A percentile compares a stretch with the other conserved stretches of the same genome.
These are phyloP conservation scores for Okamejei kenojei DNA, from an alignment of 2,797 vertebrate species.

Conservation along the genomic window DNA sequence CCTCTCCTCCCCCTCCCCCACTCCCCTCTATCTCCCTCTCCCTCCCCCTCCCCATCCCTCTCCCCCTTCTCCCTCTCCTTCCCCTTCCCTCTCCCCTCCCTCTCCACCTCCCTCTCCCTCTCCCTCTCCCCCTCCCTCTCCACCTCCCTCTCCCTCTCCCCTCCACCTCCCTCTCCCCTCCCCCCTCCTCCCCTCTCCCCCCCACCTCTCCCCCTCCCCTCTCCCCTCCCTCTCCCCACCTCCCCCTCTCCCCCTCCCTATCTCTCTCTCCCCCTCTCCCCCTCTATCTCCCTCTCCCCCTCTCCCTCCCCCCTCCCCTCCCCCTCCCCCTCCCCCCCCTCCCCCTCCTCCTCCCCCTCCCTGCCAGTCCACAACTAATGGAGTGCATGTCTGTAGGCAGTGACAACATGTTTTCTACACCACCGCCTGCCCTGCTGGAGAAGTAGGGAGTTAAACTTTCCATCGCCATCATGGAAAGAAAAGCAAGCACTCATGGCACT, in stretches of 20 bases:
- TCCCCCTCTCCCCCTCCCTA: not conserved
- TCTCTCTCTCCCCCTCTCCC: not conserved
- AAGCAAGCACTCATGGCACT: no score
- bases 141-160: not conserved
- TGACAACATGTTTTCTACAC: no score
- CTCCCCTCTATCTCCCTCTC: not conserved
- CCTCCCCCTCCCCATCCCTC: not conserved
- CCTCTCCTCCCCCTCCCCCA: not conserved
- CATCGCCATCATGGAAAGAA: no score
- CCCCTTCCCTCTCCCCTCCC: not conserved
- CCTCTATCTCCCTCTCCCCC: no score
- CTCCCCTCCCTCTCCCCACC: not conserved
- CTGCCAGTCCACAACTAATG: not conserved
- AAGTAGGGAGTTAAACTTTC: not conserved
- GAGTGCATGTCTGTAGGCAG: not conserved
- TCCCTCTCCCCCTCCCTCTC: not conserved
- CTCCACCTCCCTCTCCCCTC: not conserved
- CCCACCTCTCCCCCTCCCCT: not conserved
- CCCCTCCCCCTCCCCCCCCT: not conserved
- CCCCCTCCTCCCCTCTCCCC: not conserved
- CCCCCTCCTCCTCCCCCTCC: not conserved
- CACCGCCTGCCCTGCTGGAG: not conserved
- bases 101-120: not conserved
- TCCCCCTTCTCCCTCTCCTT: not conserved
- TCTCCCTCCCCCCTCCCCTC: not conserved